These are phyloP conservation scores for Ellobium chinense DNA, from an alignment of 2,888 invertebrate genomes.

Conservation along the genomic window DNA sequence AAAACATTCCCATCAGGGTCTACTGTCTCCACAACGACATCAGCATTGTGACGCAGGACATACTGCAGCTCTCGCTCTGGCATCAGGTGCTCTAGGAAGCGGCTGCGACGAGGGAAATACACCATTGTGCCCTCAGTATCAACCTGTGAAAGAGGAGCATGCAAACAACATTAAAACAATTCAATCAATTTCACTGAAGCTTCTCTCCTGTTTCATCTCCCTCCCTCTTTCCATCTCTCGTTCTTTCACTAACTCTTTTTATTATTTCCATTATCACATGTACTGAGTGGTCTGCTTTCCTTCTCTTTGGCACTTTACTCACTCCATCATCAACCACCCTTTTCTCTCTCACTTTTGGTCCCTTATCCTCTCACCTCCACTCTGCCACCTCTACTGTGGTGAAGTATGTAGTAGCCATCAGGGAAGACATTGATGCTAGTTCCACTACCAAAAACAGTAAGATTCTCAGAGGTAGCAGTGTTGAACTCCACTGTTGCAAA, in stretches of 20 bases:
- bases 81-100: conserved; percentile 63
- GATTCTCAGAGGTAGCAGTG: conserved; percentile 72
- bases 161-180: no score
- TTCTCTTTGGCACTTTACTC: no score
- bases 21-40: conserved; percentile 72
- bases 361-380: conserved; percentile 60
- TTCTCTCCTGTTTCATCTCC: no score
- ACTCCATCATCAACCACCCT: no score
- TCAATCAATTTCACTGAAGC: no score
- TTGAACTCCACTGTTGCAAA: conserved; percentile 78
- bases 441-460: conserved; percentile 76
- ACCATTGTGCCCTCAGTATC: conserved; percentile 52
- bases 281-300: no score
- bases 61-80: conserved; percentile 70
- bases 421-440: conserved; percentile 74
- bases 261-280: no score
- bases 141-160: no score
- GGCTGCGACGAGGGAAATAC: conserved; percentile 69
- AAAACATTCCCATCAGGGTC: conserved; percentile 76
- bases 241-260: no score
- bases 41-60: conserved; percentile 73
- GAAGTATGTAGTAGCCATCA: conserved; percentile 74
- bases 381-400: conserved; percentile 71
- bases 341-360: no score
- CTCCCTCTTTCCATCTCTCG: no score